Evolutionary conservation across 2,888 invertebrate species (phyloP).

Genomic region (Eilema depressum): DNA sequence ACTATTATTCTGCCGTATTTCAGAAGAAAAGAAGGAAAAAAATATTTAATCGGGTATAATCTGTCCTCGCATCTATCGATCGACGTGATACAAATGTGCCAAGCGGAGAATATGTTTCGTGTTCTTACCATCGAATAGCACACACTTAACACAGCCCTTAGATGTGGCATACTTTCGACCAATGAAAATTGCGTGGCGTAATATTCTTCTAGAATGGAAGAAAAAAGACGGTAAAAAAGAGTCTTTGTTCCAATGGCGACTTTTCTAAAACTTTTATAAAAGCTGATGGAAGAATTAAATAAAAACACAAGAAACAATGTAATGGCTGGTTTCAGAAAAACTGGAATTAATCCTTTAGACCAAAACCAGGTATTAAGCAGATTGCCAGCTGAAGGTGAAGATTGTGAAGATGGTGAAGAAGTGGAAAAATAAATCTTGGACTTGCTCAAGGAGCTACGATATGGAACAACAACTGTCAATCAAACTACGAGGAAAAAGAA

Average conservation of each 20-base stretch:
- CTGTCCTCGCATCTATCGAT: conserved; percentile 48
- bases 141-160: no score
- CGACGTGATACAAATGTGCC: conserved; percentile 54
- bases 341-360: no score
- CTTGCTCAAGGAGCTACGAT: conserved; percentile 19
- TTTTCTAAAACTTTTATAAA: conserved; percentile 11
- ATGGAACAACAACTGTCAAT: no score
- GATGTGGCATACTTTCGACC: no score
- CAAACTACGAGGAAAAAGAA: no score
- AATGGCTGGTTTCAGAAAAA: no score
- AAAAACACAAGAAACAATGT: no score
- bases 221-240: conserved; percentile 15
- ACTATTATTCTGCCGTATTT: conserved; percentile 45
- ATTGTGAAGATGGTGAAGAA: conserved; percentile 18
- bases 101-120: conserved; percentile 26
- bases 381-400: no score
- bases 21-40: conserved; percentile 49
- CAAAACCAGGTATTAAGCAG: no score
- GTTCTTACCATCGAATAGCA: conserved; percentile 22
- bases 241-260: conserved; percentile 11
- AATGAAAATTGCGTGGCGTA: no score
- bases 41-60: conserved; percentile 66
- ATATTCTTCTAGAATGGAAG: conserved; percentile 44
- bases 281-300: no score
- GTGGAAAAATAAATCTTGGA: conserved; percentile 21